Percentiles rank a stretch among this genome's conserved stretches.
Conservation (phyloP, 1,140 invertebrate genomes). For the Eriosoma lanigerum region DNA sequence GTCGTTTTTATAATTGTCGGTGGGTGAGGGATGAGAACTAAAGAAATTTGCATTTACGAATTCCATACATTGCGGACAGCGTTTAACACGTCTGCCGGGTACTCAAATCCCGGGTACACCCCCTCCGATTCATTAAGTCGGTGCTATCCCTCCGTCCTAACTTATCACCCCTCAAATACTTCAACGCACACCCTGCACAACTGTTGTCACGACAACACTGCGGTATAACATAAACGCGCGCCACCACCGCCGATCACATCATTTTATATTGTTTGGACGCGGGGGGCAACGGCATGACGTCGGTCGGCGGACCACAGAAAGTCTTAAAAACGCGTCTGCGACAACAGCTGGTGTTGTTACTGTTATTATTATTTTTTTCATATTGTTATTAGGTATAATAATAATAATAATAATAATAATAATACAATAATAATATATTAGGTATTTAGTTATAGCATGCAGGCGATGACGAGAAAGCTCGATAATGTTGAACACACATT, state of each 20-base stretch:
- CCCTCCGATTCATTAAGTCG: neutral
- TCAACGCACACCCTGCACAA: neutral
- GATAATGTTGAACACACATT: too few species aligned
- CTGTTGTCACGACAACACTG: slow-evolving; percentile 32
- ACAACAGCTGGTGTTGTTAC: neutral
- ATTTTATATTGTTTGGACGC: neutral
- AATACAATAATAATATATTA: too few species aligned
- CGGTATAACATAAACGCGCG: neutral
- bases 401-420: too few species aligned
- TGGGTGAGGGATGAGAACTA: neutral
- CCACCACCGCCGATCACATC: neutral
- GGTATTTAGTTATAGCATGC: too few species aligned
- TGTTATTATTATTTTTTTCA: too few species aligned
- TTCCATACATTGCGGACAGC: neutral
- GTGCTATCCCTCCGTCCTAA: neutral
- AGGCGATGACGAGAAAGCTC: too few species aligned
- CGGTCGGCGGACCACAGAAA: neutral
- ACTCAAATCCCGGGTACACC: neutral
- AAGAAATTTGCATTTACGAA: slow-evolving; percentile 17
- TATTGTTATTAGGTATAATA: too few species aligned
- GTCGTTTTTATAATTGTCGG: too few species aligned
- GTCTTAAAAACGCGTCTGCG: neutral
- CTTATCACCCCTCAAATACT: too few species aligned
- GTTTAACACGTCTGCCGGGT: slow-evolving; percentile 16
- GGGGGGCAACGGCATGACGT: neutral